phyloP scores from a whole-genome alignment of 1,140 invertebrate genomes.

The Halictus rubicundus region DNA sequence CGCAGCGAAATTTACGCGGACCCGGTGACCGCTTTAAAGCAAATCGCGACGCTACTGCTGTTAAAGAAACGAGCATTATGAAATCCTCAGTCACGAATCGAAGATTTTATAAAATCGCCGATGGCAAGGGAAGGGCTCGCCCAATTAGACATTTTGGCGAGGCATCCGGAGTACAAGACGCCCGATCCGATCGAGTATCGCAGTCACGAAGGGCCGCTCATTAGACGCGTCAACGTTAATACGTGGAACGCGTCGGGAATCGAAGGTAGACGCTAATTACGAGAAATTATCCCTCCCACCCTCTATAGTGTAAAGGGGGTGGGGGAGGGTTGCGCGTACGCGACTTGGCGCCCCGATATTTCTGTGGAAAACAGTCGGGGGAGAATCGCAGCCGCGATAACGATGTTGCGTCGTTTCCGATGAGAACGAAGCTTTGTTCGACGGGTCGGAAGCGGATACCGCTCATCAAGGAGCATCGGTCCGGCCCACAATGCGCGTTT shows the following conservation, averaged over 20 bases:
- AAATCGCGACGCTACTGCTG: too few relatives aligned
- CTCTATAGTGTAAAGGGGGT: too few relatives aligned
- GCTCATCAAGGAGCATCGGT: conserved; percentile 76
- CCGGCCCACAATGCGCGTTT: conserved; percentile 60
- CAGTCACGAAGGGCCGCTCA: background rate
- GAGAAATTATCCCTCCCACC: background rate
- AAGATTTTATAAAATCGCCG: too few relatives aligned
- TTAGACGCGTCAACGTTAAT: background rate
- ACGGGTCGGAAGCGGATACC: conserved; percentile 74
- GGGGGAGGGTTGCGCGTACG: too few relatives aligned
- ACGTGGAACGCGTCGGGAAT: background rate
- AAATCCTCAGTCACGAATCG: too few relatives aligned
- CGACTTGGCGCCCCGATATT: background rate
- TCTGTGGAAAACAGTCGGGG: background rate
- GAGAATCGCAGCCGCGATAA: conserved; percentile 68
- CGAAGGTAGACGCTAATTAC: conserved; percentile 4
- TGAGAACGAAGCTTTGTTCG: conserved; percentile 74
- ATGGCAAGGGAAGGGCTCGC: too few relatives aligned
- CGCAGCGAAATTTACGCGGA: too few relatives aligned
- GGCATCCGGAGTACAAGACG: background rate
- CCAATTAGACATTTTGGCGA: background rate
- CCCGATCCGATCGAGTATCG: background rate
- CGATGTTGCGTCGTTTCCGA: conserved; percentile 73
- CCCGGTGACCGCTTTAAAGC: too few relatives aligned
- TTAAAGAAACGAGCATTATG: too few relatives aligned